Evolutionary conservation across 2,797 vertebrate genomes (phyloP).

Genomic region (Trachurus trachurus): DNA sequence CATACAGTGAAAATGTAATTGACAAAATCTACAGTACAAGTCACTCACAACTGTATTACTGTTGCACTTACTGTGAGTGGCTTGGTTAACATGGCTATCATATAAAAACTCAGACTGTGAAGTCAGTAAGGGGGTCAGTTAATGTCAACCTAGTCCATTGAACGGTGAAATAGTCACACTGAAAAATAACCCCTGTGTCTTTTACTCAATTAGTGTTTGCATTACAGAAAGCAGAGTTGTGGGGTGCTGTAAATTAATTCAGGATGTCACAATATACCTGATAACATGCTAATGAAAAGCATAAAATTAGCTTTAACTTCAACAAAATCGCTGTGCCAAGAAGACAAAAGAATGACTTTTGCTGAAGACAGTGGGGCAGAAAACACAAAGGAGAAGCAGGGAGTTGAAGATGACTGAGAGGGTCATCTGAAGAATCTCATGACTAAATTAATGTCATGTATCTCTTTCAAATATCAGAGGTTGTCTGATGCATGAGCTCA

Average conservation of each 20-base stretch:
- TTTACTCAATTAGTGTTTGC: constrained; percentile 54
- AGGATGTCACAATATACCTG: constrained; percentile 28
- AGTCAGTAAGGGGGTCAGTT: constrained; percentile 48
- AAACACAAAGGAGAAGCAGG: neutral
- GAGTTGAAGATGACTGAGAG: constrained; percentile 5
- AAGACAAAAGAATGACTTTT: constrained; percentile 2
- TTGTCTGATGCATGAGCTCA: constrained; percentile 5
- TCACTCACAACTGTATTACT: constrained; percentile 37
- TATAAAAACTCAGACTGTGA: constrained; percentile 41
- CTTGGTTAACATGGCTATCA: constrained; percentile 46
- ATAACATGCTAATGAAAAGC: constrained; percentile 15
- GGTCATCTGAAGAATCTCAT: constrained; percentile 20
- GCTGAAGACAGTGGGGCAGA: neutral
- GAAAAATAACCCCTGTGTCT: constrained; percentile 54
- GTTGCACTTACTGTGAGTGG: constrained; percentile 40
- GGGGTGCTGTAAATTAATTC: constrained; percentile 15
- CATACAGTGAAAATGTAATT: constrained; percentile 13
- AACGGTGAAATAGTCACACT: constrained; percentile 48
- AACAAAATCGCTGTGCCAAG: neutral
- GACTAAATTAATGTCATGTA: constrained; percentile 5
- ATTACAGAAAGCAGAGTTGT: constrained; percentile 33
- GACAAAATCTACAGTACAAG: constrained; percentile 11
- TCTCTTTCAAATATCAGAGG: constrained; percentile 10
- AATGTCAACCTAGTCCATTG: constrained; percentile 49
- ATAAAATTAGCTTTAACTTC: constrained; percentile 20